Evolutionary conservation across 2,888 invertebrate species (phyloP), one percentile per base, ranked within the genome.

Genomic region (Maniola hyperantus): DNA sequence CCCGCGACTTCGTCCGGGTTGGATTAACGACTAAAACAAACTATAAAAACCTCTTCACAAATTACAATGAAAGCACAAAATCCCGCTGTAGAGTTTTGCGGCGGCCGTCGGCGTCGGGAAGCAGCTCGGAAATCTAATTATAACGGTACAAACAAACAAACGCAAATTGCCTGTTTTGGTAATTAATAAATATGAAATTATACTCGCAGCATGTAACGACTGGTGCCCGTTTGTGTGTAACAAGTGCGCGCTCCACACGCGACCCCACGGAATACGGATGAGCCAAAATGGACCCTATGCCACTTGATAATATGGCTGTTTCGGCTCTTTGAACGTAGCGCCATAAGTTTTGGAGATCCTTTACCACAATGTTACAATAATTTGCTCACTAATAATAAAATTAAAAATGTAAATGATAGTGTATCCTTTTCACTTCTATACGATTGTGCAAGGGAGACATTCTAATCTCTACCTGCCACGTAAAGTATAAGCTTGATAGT

Each of bases 71-170:
- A 55, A 39, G 39, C 39, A 13, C 11, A 1, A 39, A 15, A 4
- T 34, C 18, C 36, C 55, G 15, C 55, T 15, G 18, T 8, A 4
- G 15, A 2, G 36, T 34, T 18, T 26, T 34, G 18, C 15, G 18
- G 6, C 13, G 18, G 15, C 33, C 13, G 6, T n/a, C n/a, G n/a
- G n/a, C 18, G 51, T n/a, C n/a, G 11, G 26, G 11, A 42, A 15
- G 71, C 73, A 61, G 58, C 68, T 74, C 74, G 75, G 76, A 76
- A 76, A 76, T 76, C 76, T 74, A 76, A 76, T 76, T 76, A 76
- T 73, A 75, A 70, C 69, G 59, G 65, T n/a, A n/a, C n/a, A n/a
- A 69, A 74, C 72, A 74, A 72, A 71, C 72, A 71, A 68, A 73
- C 69, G 68, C 72, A 71, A 73, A 73, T 71, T 73, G 69, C 67